These are phyloP conservation scores for Crioceris asparagi DNA, from an alignment of 2,888 invertebrate species.

Conservation along the genomic window DNA sequence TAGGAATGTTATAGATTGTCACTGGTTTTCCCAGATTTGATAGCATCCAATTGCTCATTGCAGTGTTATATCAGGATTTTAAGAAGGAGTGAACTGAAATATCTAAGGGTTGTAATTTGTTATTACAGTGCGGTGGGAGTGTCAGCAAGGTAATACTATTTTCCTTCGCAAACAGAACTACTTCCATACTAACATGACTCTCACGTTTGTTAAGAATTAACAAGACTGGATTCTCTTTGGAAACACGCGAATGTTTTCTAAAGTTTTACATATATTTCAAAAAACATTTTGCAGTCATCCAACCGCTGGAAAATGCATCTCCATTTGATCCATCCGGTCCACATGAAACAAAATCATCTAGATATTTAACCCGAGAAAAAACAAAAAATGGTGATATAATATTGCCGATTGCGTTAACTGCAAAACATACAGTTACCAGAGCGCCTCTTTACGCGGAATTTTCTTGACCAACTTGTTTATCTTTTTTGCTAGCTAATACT, in stretches of 20 bases:
- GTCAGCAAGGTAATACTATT: neutral
- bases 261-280: neutral
- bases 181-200: neutral
- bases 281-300: neutral
- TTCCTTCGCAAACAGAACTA: neutral
- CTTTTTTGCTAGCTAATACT: too few species aligned
- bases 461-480: too few species aligned
- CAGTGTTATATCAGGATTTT: too few species aligned
- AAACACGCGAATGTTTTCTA: neutral
- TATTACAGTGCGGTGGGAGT: neutral
- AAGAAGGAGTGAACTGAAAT: too few species aligned
- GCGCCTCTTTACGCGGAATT: conserved; percentile 7
- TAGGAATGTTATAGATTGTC: too few species aligned
- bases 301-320: neutral
- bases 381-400: conserved; percentile 8
- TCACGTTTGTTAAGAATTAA: neutral
- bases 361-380: conserved; percentile 7
- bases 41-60: too few species aligned
- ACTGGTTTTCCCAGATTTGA: too few species aligned
- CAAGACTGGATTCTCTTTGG: neutral
- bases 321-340: conserved; percentile 4
- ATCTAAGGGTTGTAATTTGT: neutral
- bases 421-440: conserved; percentile 5
- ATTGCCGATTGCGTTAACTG: conserved; percentile 8
- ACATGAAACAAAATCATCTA: conserved; percentile 2